These are phyloP conservation scores for Cheiracanthium punctorium DNA, from an alignment of 2,888 invertebrate genomes.

Conservation along the genomic window DNA sequence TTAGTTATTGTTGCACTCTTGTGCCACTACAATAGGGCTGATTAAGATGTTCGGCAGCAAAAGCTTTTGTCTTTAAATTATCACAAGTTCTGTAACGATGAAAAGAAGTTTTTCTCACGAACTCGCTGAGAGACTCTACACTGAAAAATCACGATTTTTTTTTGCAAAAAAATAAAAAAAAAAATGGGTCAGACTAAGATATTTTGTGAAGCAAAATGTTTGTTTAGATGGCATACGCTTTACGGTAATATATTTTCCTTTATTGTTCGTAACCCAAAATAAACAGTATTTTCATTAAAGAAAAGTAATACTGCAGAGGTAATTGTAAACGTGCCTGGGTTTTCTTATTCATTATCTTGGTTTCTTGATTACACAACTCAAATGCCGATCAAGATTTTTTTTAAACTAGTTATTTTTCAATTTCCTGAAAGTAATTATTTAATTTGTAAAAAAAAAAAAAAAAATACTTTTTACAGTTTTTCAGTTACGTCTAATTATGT, in stretches of 20 bases:
- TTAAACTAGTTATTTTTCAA: no score
- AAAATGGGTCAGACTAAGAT: neutral
- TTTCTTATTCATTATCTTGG: neutral
- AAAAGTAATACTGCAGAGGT: neutral
- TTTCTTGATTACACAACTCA: neutral
- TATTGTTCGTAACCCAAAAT: neutral
- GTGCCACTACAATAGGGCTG: neutral
- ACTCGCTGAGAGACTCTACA: neutral
- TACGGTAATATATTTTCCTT: neutral
- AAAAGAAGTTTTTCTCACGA: conserved; percentile 12
- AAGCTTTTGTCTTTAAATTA: neutral
- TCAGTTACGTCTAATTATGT: no score
- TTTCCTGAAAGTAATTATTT: no score
- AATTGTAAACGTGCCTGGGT: neutral
- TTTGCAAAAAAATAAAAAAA: no score
- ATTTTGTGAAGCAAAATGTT: neutral
- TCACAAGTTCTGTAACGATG: neutral
- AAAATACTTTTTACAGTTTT: no score
- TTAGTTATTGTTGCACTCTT: neutral
- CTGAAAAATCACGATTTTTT: neutral
- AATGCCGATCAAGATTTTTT: no score
- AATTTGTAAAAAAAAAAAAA: no score
- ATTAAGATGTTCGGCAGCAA: neutral
- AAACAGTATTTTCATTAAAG: neutral
- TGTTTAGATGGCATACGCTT: neutral